Evolutionary conservation across 2,888 invertebrate species (phyloP).

Genomic region (Embidobia sp.): DNA sequence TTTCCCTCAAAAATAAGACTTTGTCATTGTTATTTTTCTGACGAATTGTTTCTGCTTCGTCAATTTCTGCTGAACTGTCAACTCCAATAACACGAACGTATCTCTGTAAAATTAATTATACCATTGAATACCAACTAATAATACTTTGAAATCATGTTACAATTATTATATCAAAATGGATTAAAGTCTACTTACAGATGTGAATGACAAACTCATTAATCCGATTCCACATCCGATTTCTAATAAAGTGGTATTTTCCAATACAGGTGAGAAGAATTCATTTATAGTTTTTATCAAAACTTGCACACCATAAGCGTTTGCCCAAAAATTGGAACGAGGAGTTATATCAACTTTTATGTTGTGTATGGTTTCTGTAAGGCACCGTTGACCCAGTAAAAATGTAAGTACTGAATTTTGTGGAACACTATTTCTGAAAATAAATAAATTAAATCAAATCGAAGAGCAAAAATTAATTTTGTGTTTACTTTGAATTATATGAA

Average conservation of each 20-base stretch:
- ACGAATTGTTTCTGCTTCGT: conserved; percentile 78
- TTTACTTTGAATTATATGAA: not conserved
- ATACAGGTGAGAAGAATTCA: conserved; percentile 72
- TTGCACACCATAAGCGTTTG: conserved; percentile 76
- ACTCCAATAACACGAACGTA: conserved; percentile 75
- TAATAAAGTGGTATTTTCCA: conserved; percentile 71
- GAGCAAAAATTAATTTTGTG: not conserved
- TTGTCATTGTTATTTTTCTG: conserved; percentile 76
- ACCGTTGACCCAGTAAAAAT: conserved; percentile 75
- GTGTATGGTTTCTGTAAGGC: conserved; percentile 75
- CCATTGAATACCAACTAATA: not conserved
- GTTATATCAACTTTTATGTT: conserved; percentile 76
- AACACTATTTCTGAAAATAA: conserved; percentile 16
- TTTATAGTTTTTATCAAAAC: conserved; percentile 74
- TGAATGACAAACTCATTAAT: conserved; percentile 76
- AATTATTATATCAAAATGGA: too few relatives aligned
- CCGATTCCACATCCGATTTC: conserved; percentile 80
- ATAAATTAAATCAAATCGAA: not conserved
- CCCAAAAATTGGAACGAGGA: conserved; percentile 79
- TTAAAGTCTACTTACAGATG: conserved; percentile 76
- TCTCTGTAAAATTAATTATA: conserved; percentile 39
- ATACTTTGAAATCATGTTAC: too few relatives aligned
- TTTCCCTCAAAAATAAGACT: conserved; percentile 76
- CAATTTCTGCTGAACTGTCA: conserved; percentile 77
- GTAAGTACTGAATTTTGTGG: conserved; percentile 33